Evolutionary conservation across 1,140 invertebrate species (phyloP), one percentile per base, ranked within the genome.

Genomic region (Danaus plexippus): DNA sequence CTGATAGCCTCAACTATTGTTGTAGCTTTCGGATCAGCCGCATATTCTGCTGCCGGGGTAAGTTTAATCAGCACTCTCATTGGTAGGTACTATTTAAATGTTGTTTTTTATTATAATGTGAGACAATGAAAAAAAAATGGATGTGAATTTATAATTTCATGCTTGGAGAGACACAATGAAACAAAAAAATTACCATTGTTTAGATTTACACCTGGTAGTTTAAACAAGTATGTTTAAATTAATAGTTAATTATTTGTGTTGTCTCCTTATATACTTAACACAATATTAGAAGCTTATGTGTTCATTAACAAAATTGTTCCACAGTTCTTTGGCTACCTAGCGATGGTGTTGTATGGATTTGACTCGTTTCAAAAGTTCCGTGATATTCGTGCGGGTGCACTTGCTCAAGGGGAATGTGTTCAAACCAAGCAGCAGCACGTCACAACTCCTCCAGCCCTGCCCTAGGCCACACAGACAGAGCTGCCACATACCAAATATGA

Each of bases 301-400:
- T 9, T 47, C n/a, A 15, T 47, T 9, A 13, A 47, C 13, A 13
- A 47, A 12, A 49, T 42, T 52, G 32, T 43, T 52, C n/a, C 13
- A 48, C 82, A 94, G 93, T 93, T 95, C 75, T 95, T 96, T 73
- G 94, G 94, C 44, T 95, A 93, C 77, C 84, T 90, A 53, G 91
- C 91, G 9, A 95, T 95, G 92, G 75, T 92, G 54, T 80, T 87
- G 1, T 96, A 95, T 79, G 94, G 90, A 2, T 90, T 90, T 55
- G 94, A 96, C 64, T 91, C 92, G 6, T 95, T 91, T 80, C 73
- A 94, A 9, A 95, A 95, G 71, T 94, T 90, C 72, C 88, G 88
- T 43, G 89, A 82, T 1, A 85, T 90, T 59, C 88, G 88, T 71
- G 87, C 73, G 11, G 93, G 93, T 8, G 89, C 90, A 41, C 82